Base-by-base conservation (phyloP, 2,797 vertebrate species). In the Cephalopachus bancanus region DNA sequence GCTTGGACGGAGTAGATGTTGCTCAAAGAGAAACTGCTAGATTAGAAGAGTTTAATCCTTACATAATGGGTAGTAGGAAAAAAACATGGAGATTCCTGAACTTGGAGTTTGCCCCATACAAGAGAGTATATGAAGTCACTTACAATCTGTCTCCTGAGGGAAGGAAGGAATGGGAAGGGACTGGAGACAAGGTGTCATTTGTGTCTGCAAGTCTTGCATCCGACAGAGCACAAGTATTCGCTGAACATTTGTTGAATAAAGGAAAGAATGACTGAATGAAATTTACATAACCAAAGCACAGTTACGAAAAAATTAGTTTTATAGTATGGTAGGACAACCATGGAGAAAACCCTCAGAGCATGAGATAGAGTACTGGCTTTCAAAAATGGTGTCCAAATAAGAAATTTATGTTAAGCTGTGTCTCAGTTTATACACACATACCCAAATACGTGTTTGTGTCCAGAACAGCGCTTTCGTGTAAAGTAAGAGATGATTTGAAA, bases 101-200 rank as follows among this genome's bases (percentile, higher is more conserved):
- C 51, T 4, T 11, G 12, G 28, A 62, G 37, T 83, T 19, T 20
- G 28, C 22, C 12, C 9, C 3, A 1, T 11, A 15, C 59, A 62
- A 0, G 0, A 1, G 16, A 55, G 30, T 5, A 4, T 10, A 15
- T 3, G 1, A 15, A 3, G 22, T 51, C 22, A 5, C 37, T 44
- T 11, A 65, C 0, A 0, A 5, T 22, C 20, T 89, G 1, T 57
- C 11, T 60, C 26, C 49, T 51, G 30, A 1, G 24, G 26, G 28
- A 6, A 26, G 26, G 55, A 79, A 53, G 4, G 3, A 20, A 26
- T 14, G 7, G 53, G 24, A 7, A 8, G 7, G 44, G 30, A 12
- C 16, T 7, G 2, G 69, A 16, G 51, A 59, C 19, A 55, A 67
- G 15, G 5, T 24, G 69, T 65, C 2, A 64, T 28, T 19, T 30